Evolutionary conservation across 2,888 invertebrate species (phyloP), one percentile per base, ranked within the genome.

Genomic region (Falcaria lacertinaria): DNA sequence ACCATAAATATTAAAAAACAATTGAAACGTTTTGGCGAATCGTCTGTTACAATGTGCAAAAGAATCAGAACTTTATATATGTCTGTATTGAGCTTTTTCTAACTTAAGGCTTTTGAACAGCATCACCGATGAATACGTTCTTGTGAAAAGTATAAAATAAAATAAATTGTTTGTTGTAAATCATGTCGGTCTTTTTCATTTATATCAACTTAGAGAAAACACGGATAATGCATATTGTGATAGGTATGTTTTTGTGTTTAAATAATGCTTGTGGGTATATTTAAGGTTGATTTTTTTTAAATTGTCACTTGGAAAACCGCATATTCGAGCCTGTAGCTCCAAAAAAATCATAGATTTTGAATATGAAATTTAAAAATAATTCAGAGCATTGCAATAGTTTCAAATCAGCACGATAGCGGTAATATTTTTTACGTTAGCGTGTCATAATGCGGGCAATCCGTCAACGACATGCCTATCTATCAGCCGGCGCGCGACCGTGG

Each of bases 161-260:
- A 81, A 80, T 81, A 81, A 82, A 84, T 70, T 64, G 74, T 75
- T 80, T 82, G 74, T 79, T 80, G n/a, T 76, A 74, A 76, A 79
- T 71, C 51, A 50, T 40, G 22, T 35, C 28, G 46, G 38, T 57
- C 54, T 69, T 69, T 66, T 60, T n/a, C n/a, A 61, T 52, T 62
- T 5, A 33, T 4, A 2, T 33, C 11, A 8, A 5, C 32, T 33
- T 4, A 33, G 11, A 22, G 22, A 1, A 6, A 2, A 7, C 1
- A 2, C n/a, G n/a, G n/a, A n/a, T n/a, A n/a, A n/a, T n/a, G n/a
- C n/a, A n/a, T n/a, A n/a, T n/a, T n/a, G n/a, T n/a, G n/a, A n/a
- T n/a, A n/a, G n/a, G n/a, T n/a, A n/a, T n/a, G n/a, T n/a, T n/a
- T n/a, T n/a, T n/a, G n/a, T n/a, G n/a, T n/a, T n/a, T n/a, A n/a